Percentiles rank a stretch among this genome's conserved stretches.
Conservation (phyloP, 2,113 vertebrate species). For the Pleuronectes platessa region DNA sequence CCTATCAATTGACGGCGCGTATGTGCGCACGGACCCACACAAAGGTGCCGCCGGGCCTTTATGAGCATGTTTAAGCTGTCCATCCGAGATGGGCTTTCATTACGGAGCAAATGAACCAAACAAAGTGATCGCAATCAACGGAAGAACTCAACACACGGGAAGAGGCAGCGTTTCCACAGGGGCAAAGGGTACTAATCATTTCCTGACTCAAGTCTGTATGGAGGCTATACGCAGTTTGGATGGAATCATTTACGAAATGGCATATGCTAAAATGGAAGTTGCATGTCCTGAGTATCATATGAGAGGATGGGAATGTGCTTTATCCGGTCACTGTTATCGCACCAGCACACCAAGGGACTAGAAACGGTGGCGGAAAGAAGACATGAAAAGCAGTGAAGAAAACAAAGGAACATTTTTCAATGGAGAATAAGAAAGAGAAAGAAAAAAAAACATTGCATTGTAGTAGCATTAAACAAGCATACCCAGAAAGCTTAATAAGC, state of each 20-base stretch:
- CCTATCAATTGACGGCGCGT: constrained; percentile 58
- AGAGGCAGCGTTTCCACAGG: constrained; percentile 44
- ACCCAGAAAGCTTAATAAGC: constrained; percentile 13
- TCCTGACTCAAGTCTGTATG: constrained; percentile 9
- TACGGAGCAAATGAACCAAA: constrained; percentile 72
- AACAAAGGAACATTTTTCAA: not conserved
- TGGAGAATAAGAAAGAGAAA: not conserved
- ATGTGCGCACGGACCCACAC: constrained; percentile 28
- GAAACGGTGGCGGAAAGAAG: not conserved
- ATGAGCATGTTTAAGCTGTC: constrained; percentile 72
- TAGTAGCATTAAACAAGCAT: not conserved
- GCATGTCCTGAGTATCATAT: constrained; percentile 1
- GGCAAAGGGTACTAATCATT: constrained; percentile 34
- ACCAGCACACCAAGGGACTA: not conserved
- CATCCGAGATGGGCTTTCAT: constrained; percentile 64
- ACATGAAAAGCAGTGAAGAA: not conserved
- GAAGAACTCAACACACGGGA: constrained; percentile 45
- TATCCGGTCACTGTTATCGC: constrained; percentile 18
- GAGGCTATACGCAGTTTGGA: constrained; percentile 13
- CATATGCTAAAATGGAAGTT: constrained; percentile 27
- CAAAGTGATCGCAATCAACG: constrained; percentile 66
- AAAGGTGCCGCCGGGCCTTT: constrained; percentile 43
- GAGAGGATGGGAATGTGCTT: not conserved
- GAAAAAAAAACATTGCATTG: not conserved
- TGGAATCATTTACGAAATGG: constrained; percentile 35